These are phyloP conservation scores for Conchocele bisecta DNA, from an alignment of 2,888 invertebrate genomes.

Conservation along the genomic window DNA sequence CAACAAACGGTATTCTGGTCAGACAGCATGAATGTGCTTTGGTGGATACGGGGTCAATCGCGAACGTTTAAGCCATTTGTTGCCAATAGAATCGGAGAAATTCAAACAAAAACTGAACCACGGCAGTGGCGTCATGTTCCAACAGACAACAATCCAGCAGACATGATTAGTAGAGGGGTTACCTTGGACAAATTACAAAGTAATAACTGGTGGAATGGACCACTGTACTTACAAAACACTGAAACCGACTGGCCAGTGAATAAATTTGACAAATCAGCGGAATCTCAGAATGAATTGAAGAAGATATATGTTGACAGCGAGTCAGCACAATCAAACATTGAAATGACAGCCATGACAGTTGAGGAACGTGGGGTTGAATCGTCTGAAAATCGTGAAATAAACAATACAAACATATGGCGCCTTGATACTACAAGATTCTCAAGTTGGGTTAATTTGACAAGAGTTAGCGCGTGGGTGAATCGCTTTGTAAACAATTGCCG, in stretches of 20 bases:
- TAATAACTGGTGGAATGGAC: constrained; percentile 37
- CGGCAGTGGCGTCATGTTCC: constrained; percentile 38
- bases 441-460: constrained; percentile 2
- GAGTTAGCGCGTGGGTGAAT: constrained; percentile 22
- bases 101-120: constrained; percentile 36
- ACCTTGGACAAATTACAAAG: background rate
- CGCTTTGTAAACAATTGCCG: constrained; percentile 33
- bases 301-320: too few relatives aligned
- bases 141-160: constrained; percentile 19
- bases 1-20: constrained; percentile 16
- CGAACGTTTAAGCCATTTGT: constrained; percentile 47
- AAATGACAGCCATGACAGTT: background rate
- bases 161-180: constrained; percentile 6
- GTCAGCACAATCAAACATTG: too few relatives aligned
- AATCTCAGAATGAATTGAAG: background rate
- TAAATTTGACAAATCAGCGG: background rate
- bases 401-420: background rate
- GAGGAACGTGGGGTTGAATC: background rate
- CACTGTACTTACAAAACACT: constrained; percentile 16
- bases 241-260: constrained; percentile 16
- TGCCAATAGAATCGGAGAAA: constrained; percentile 54
- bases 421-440: constrained; percentile 27
- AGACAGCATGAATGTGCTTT: constrained; percentile 34
- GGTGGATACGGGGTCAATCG: constrained; percentile 41
- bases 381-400: background rate